A percentile compares a stretch with the other conserved stretches of the same genome.
These are phyloP conservation scores for Agonopterix arenella DNA, from an alignment of 2,888 invertebrate species.

Conservation along the genomic window DNA sequence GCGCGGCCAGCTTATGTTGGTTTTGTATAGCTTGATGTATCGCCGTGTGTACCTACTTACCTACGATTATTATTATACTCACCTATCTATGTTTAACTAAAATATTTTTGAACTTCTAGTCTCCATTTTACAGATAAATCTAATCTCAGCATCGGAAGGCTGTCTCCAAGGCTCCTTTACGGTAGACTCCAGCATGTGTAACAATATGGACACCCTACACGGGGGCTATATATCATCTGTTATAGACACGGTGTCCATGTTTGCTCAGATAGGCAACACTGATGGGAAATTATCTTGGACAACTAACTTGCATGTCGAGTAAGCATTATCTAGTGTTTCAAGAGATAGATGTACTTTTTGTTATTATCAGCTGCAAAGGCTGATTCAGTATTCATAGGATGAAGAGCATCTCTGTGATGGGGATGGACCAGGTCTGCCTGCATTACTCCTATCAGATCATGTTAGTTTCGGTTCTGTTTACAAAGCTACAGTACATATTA, in stretches of 20 bases:
- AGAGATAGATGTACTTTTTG: too few relatives aligned
- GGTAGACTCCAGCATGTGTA: conserved; percentile 35
- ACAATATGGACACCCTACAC: conserved; percentile 26
- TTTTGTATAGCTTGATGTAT: too few relatives aligned
- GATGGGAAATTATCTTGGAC: conserved; percentile 28
- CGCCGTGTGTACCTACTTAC: too few relatives aligned
- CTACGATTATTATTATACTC: too few relatives aligned
- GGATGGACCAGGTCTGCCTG: too few relatives aligned
- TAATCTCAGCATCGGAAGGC: conserved; percentile 18
- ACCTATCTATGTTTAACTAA: background rate
- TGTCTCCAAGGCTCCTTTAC: conserved; percentile 22
- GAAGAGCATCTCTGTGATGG: too few relatives aligned
- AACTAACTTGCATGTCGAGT: conserved; percentile 29
- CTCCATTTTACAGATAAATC: background rate
- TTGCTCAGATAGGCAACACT: conserved; percentile 21
- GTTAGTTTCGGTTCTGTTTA: too few relatives aligned
- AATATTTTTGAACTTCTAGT: background rate
- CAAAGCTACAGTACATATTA: too few relatives aligned
- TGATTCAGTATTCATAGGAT: too few relatives aligned
- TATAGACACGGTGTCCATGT: conserved; percentile 27
- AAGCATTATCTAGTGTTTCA: conserved; percentile 13
- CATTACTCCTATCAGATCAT: too few relatives aligned
- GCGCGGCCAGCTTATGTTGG: too few relatives aligned
- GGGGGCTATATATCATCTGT: conserved; percentile 35
- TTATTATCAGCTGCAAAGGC: too few relatives aligned